phyloP scores from a whole-genome alignment of 2,113 vertebrate species.

The Eonycteris spelaea region DNA sequence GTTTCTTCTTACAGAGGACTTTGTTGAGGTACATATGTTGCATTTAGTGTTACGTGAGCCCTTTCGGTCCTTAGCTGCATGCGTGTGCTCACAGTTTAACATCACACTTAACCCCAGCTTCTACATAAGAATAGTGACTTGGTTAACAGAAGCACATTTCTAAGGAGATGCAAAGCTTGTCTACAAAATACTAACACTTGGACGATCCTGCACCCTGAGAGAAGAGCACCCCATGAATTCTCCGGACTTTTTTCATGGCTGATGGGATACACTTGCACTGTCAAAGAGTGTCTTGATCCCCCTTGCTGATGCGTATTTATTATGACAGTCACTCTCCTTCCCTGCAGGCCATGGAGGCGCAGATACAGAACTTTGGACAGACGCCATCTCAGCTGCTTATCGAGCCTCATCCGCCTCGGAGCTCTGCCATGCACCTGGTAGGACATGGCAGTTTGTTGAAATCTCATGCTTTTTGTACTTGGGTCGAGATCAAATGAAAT shows the following conservation, averaged over 20 bases:
- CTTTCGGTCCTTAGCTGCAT: conserved; percentile 83
- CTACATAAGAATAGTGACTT: conserved; percentile 89
- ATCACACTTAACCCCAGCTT: conserved; percentile 82
- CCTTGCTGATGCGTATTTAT: conserved; percentile 92
- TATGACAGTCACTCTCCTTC: conserved; percentile 89
- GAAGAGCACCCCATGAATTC: conserved; percentile 86
- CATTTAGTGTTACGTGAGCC: conserved; percentile 57
- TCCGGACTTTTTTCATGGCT: conserved; percentile 90
- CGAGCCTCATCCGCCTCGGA: conserved; percentile 99
- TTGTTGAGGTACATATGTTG: conserved; percentile 83
- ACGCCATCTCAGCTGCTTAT: conserved; percentile 99
- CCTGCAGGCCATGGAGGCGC: conserved; percentile 96
- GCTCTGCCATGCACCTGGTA: conserved; percentile 99
- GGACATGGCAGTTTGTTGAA: conserved; percentile 83
- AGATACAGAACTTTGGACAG: conserved; percentile 99
- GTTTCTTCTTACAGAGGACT: conserved; percentile 86
- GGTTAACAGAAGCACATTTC: conserved; percentile 94
- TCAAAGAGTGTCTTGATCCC: conserved; percentile 93
- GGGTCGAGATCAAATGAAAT: conserved; percentile 52
- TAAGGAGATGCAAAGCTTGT: conserved; percentile 95
- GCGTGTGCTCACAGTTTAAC: conserved; percentile 93
- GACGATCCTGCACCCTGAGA: conserved; percentile 92
- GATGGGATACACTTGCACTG: conserved; percentile 94
- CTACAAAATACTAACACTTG: conserved; percentile 96
- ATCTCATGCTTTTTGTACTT: conserved; percentile 69